These are phyloP conservation scores for Lineus longissimus DNA, from an alignment of 1,140 invertebrate species.

Conservation along the genomic window DNA sequence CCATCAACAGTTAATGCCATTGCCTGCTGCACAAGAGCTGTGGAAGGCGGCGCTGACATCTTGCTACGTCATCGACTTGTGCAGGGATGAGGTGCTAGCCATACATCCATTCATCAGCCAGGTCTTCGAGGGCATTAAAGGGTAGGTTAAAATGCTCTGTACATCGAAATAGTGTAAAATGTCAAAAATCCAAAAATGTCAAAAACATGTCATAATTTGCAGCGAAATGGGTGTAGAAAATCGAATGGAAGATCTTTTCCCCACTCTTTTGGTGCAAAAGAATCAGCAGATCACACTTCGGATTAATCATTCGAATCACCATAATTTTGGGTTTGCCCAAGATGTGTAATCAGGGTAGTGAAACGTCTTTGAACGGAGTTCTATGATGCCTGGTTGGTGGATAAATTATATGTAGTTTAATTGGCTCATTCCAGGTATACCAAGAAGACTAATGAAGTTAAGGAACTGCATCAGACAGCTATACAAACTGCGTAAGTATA, in stretches of 20 bases:
- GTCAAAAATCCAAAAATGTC: too few relatives aligned
- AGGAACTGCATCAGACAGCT: constrained; percentile 86
- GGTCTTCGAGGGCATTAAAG: constrained; percentile 94
- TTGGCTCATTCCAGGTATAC: too few relatives aligned
- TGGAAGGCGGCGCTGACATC: constrained; percentile 89
- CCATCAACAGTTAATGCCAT: constrained; percentile 71
- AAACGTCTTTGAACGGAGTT: too few relatives aligned
- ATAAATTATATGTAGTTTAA: constrained; percentile 9
- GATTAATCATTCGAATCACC: too few relatives aligned
- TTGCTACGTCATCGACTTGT: constrained; percentile 89
- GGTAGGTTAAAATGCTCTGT: constrained; percentile 48
- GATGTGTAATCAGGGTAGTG: too few relatives aligned
- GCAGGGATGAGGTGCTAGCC: constrained; percentile 94
- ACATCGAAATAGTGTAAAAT: too few relatives aligned
- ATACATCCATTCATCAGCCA: constrained; percentile 89
- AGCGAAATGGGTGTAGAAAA: constrained; percentile 11
- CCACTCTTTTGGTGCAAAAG: too few relatives aligned
- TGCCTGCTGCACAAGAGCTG: constrained; percentile 64
- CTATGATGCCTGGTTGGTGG: too few relatives aligned
- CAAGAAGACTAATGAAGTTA: constrained; percentile 70
- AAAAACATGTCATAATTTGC: too few relatives aligned
- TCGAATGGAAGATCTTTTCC: constrained; percentile 28
- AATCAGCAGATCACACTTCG: too few relatives aligned
- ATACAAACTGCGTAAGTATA: constrained; percentile 76
- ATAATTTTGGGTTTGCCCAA: too few relatives aligned